Conservation (phyloP, 2,888 invertebrate genomes). For the Diarsia dahlii region DNA sequence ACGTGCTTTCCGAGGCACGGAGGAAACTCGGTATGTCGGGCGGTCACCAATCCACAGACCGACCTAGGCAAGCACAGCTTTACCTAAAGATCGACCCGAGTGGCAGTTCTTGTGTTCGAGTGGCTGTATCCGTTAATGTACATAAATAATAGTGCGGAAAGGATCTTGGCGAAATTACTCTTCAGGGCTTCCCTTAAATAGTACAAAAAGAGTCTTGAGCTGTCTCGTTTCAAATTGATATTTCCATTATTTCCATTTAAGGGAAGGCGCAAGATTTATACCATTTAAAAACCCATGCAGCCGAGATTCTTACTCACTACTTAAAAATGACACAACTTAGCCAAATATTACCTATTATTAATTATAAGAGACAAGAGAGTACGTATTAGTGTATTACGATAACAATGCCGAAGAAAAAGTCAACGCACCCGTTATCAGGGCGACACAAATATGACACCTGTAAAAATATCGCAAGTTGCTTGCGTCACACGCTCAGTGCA, state of each 20-base stretch:
- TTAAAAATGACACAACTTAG: background rate
- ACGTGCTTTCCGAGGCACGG: too few species aligned
- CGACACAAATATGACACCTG: conserved; percentile 74
- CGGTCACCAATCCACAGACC: too few species aligned
- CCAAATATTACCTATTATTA: conserved; percentile 16
- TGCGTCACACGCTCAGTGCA: conserved; percentile 37
- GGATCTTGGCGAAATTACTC: background rate
- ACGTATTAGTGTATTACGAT: conserved; percentile 64
- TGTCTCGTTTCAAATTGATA: background rate
- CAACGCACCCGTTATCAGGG: conserved; percentile 73
- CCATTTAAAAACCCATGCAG: background rate
- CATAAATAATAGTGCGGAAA: background rate
- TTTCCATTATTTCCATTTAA: too few species aligned
- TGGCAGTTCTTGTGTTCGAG: too few species aligned
- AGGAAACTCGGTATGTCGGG: too few species aligned
- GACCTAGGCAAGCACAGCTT: too few species aligned
- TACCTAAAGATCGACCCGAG: too few species aligned
- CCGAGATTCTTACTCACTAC: background rate
- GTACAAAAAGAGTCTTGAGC: background rate
- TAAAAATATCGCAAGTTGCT: conserved; percentile 69
- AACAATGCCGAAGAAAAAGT: conserved; percentile 66
- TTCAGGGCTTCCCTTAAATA: background rate
- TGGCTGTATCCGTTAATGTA: background rate
- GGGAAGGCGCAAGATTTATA: background rate
- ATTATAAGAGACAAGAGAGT: conserved; percentile 24